Evolutionary conservation across 2,888 invertebrate species (phyloP), one percentile per base, ranked within the genome.

Genomic region (Phengaris alcon): DNA sequence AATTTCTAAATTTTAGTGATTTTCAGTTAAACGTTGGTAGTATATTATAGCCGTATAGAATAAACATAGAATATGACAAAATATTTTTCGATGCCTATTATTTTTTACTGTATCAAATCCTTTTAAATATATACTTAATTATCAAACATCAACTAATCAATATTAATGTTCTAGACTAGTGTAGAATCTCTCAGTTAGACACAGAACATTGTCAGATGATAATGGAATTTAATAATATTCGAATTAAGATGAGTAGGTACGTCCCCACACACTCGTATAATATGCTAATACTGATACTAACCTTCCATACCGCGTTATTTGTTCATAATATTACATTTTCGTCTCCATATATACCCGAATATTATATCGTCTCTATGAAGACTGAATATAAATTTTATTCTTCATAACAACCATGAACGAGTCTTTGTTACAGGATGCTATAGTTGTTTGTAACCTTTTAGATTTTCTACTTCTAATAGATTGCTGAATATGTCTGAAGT

Each of bases 271-370:
- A 64, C 35, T 64, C 64, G 64, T 64, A 64, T 64, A 35, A 44
- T 44, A 64, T 64, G 64, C 64, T 44, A 64, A 64, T 64, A 35
- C 64, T 44, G 35, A 64, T 64, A 44, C 64, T 35, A 64, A 64
- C 64, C 64, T 64, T 22, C 59, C 22, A 64, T 22, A 22, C 22
- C 10, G 35, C 64, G 44, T 64, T 64, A 64, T 35, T 35, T 64
- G 64, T 64, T 64, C 64, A 64, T 64, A 64, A 64, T 64, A 64
- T 64, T 64, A 64, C 64, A 64, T 64, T 64, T 64, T 64, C 35
- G 64, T 35, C 64, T 35, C 13, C 64, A 35, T 35, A 64, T 12
- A 64, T 35, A 64, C 35, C 64, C 12, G 35, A 64, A 13, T 64
- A 64, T 64, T 35, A 64, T 64, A 64, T 12, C 5, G 35, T 64